Conservation (phyloP, 1,140 invertebrate genomes). For the Eriocheir sinensis region DNA sequence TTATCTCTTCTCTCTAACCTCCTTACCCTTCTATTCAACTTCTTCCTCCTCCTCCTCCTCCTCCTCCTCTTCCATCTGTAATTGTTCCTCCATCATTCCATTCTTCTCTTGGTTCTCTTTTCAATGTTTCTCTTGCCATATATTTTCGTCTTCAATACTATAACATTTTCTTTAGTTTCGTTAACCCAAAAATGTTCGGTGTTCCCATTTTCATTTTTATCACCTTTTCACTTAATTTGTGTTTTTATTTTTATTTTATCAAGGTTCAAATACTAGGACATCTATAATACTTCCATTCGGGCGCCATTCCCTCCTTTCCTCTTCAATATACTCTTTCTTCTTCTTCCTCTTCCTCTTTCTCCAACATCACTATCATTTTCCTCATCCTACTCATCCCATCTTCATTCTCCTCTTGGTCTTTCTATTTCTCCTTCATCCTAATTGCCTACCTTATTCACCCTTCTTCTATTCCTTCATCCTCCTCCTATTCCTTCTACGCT, state of each 20-base stretch:
- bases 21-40: neutral
- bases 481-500: neutral
- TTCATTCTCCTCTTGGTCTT: neutral
- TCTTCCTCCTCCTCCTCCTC: slow-evolving; percentile 6
- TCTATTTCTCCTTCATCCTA: neutral
- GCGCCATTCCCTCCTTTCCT: too few relatives aligned
- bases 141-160: neutral
- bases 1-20: neutral
- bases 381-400: too few relatives aligned
- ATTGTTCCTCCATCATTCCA: slow-evolving; percentile 18
- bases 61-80: slow-evolving; percentile 2
- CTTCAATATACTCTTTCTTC: too few relatives aligned
- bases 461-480: neutral
- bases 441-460: neutral
- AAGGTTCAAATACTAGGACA: too few relatives aligned
- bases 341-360: too few relatives aligned
- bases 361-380: too few relatives aligned
- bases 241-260: too few relatives aligned
- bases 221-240: too few relatives aligned
- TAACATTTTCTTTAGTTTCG: too few relatives aligned
- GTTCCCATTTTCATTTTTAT: too few relatives aligned
- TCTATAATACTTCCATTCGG: too few relatives aligned
- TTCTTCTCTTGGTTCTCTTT: neutral
- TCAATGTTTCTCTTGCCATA: neutral
- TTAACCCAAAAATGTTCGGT: too few relatives aligned